These are phyloP conservation scores for Cebus imitator DNA, from an alignment of 2,113 vertebrate species.

Conservation along the genomic window DNA sequence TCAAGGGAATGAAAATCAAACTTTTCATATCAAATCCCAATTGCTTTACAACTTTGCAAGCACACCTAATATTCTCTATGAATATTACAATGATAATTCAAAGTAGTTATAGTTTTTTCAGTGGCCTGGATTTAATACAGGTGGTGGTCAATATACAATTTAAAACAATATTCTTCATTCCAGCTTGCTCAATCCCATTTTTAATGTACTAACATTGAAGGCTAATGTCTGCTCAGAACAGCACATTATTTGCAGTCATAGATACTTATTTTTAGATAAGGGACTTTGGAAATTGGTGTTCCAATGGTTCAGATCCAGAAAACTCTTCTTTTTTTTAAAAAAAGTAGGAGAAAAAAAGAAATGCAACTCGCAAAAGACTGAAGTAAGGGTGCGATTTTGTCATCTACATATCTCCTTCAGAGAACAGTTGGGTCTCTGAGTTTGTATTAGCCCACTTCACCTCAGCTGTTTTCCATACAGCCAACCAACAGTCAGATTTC, in stretches of 20 bases:
- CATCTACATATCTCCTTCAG: not conserved
- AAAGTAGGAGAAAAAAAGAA: not conserved
- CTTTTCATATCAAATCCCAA: not conserved
- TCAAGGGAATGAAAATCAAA: not conserved
- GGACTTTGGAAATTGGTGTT: conserved; percentile 59
- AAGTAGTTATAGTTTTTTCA: not conserved
- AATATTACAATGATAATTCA: not conserved
- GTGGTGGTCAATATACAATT: not conserved
- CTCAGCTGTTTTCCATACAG: not conserved
- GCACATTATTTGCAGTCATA: conserved; percentile 72
- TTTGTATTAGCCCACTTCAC: not conserved
- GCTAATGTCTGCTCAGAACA: not conserved
- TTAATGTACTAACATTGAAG: conserved; percentile 57
- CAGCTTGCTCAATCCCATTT: conserved; percentile 38
- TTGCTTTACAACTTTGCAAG: not conserved
- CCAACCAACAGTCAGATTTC: not conserved
- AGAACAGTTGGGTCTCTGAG: not conserved
- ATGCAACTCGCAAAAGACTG: not conserved
- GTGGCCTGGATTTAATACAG: not conserved
- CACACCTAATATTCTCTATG: not conserved
- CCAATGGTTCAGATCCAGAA: not conserved
- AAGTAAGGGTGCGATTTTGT: not conserved
- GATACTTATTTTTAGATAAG: conserved; percentile 69
- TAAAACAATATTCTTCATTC: not conserved
- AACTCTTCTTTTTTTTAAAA: not conserved